Conservation (phyloP, 2,113 vertebrate species). For the Antechinus flavipes region DNA sequence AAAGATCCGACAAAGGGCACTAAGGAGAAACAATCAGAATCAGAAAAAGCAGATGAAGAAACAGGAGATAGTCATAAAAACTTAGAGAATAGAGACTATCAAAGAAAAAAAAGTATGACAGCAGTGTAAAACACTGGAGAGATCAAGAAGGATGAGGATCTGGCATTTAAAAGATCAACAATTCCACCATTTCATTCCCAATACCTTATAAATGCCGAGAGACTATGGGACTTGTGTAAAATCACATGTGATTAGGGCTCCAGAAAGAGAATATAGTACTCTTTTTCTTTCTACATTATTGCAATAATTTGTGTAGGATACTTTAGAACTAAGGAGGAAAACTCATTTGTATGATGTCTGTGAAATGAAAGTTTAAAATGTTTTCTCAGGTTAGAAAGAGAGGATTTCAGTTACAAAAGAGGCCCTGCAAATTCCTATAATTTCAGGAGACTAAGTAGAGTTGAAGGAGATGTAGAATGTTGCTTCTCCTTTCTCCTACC, state of each 20-base stretch:
- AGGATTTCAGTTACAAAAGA: constrained; percentile 11
- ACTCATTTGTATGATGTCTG: not conserved
- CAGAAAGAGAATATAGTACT: not conserved
- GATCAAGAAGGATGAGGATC: not conserved
- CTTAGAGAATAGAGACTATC: not conserved
- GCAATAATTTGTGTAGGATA: not conserved
- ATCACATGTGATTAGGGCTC: not conserved
- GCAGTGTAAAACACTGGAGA: not conserved
- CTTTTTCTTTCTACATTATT: not conserved
- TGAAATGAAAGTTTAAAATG: not conserved
- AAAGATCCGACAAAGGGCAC: not conserved
- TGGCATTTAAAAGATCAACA: not conserved
- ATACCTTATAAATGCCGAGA: not conserved
- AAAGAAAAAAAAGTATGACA: not conserved
- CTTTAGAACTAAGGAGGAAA: not conserved
- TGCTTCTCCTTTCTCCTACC: constrained; percentile 7
- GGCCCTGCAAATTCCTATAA: constrained; percentile 19
- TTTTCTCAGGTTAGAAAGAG: constrained; percentile 19
- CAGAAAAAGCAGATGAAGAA: not conserved
- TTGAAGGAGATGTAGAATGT: constrained; percentile 21
- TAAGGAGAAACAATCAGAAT: not conserved
- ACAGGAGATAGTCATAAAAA: not conserved
- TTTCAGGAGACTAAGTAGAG: constrained; percentile 18
- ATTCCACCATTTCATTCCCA: not conserved
- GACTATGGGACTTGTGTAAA: not conserved